Evolutionary conservation across 1,140 invertebrate genomes (phyloP).

Genomic region (Leptinotarsa lineolata): DNA sequence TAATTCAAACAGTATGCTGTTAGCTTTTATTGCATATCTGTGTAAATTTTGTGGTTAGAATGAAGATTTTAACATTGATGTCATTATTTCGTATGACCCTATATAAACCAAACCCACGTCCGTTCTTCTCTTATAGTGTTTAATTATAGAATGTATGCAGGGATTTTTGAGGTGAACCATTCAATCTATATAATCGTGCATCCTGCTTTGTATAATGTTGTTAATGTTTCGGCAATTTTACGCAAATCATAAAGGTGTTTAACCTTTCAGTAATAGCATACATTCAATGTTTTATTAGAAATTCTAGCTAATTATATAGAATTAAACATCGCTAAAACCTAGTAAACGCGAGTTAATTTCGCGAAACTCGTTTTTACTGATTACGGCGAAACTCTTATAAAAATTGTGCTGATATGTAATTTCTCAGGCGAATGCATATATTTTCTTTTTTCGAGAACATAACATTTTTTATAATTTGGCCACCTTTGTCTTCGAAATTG

Average conservation of each 20-base stretch:
- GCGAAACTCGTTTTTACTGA: conserved; percentile 22
- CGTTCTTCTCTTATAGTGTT: background rate
- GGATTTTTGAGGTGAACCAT: background rate
- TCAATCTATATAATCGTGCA: conserved; percentile 3
- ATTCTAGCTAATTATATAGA: conserved; percentile 21
- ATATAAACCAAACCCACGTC: background rate
- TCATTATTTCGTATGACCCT: background rate
- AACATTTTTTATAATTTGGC: conserved; percentile 22
- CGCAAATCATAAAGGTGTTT: conserved; percentile 20
- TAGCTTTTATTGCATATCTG: no score
- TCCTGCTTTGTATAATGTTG: conserved; percentile 2
- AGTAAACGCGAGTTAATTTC: conserved; percentile 14
- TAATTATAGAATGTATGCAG: background rate
- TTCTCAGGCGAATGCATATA: conserved; percentile 1
- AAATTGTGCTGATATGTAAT: conserved; percentile 6
- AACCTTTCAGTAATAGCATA: conserved; percentile 4
- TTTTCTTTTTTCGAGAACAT: conserved; percentile 4
- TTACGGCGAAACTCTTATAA: conserved; percentile 11
- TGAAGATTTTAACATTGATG: no score
- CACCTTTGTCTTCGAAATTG: conserved; percentile 22
- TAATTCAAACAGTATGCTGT: no score
- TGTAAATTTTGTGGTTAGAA: no score
- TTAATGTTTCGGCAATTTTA: conserved; percentile 15
- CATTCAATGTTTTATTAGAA: conserved; percentile 21
- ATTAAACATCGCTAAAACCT: conserved; percentile 10